Conservation (phyloP, 1,140 invertebrate genomes). For the Ostrea edulis region DNA sequence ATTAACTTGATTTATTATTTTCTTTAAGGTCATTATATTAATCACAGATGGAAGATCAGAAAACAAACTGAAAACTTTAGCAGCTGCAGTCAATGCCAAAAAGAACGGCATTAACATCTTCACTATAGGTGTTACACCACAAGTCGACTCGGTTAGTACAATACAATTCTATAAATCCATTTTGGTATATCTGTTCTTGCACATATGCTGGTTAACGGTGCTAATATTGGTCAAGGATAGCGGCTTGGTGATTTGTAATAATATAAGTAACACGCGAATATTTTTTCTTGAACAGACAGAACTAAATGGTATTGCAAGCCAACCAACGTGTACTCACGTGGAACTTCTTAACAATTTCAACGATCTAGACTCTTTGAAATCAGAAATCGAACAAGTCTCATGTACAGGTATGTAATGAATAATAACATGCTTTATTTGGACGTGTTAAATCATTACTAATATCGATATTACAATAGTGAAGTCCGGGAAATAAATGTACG, state of each 20-base stretch:
- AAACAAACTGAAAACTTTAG: conserved; percentile 50
- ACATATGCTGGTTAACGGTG: too few relatives aligned
- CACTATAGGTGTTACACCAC: conserved; percentile 59
- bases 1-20: neutral
- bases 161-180: neutral
- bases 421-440: neutral
- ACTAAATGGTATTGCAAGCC: conserved; percentile 56
- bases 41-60: conserved; percentile 62
- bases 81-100: conserved; percentile 38
- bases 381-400: conserved; percentile 56
- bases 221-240: too few relatives aligned
- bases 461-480: too few relatives aligned
- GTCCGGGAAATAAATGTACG: too few relatives aligned
- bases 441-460: neutral
- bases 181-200: too few relatives aligned
- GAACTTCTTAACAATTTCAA: conserved; percentile 52
- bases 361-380: conserved; percentile 50
- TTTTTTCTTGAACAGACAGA: conserved; percentile 48
- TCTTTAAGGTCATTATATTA: conserved; percentile 55
- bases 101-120: conserved; percentile 54
- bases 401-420: conserved; percentile 58
- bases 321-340: conserved; percentile 60
- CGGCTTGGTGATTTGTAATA: too few relatives aligned
- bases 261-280: too few relatives aligned
- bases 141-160: conserved; percentile 51